Conservation (phyloP, 2,797 vertebrate genomes). For the Lepilemur septentrionalis region DNA sequence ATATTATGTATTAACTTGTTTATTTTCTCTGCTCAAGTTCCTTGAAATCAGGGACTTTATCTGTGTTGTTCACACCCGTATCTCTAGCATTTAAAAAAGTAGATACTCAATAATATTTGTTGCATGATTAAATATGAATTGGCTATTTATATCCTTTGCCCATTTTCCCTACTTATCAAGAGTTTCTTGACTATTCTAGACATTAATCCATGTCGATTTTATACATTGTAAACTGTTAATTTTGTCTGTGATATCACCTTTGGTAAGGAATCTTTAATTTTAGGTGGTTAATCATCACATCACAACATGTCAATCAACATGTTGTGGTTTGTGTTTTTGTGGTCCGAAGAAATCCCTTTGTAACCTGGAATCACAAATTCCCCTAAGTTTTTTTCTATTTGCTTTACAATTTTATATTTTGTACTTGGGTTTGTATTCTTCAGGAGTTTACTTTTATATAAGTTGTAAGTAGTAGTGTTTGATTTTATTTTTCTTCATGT, state of each 20-base stretch:
- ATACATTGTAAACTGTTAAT: not conserved
- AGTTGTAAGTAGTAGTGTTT: not conserved
- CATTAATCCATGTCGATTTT: not conserved
- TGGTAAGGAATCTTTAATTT: not conserved
- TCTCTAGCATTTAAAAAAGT: not conserved
- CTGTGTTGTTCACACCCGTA: not conserved
- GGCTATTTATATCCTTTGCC: not conserved
- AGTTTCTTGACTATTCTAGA: not conserved
- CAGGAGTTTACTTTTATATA: not conserved
- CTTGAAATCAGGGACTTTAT: not conserved
- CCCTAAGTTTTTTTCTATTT: not conserved
- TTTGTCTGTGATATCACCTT: not conserved
- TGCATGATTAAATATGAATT: not conserved
- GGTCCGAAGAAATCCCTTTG: not conserved
- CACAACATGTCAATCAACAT: not conserved
- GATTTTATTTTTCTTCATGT: not conserved
- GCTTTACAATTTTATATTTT: conserved; percentile 6
- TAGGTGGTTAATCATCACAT: not conserved
- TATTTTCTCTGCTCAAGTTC: not conserved
- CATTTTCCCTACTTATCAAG: not conserved
- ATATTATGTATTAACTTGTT: not conserved
- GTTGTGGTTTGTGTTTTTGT: not conserved
- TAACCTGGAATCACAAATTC: not conserved
- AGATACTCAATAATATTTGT: not conserved
- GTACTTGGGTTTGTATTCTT: not conserved